Conservation (phyloP, 2,113 vertebrate genomes). For the Thunnus maccoyii region DNA sequence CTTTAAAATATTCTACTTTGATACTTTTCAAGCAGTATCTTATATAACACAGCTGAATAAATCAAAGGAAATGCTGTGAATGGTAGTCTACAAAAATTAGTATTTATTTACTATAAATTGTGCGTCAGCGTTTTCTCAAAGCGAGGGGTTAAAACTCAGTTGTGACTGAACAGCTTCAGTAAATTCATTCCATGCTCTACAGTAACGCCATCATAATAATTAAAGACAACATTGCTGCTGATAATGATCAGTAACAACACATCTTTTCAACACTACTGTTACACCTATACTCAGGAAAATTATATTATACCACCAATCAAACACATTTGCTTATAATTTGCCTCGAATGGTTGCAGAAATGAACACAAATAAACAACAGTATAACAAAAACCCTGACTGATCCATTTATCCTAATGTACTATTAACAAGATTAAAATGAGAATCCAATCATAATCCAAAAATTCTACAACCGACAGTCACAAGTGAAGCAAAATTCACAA, state of each 20-base stretch:
- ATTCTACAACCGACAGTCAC: slow-evolving; percentile 37
- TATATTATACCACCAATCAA: slow-evolving; percentile 33
- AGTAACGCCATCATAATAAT: slow-evolving; percentile 38
- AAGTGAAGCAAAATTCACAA: slow-evolving; percentile 35
- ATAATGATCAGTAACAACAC: slow-evolving; percentile 49
- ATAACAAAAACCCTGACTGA: slow-evolving; percentile 13
- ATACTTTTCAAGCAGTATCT: background rate
- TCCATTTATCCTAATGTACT: slow-evolving; percentile 41
- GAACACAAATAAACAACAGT: slow-evolving; percentile 27
- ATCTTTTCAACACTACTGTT: slow-evolving; percentile 41
- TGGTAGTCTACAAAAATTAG: slow-evolving; percentile 70
- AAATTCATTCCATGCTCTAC: slow-evolving; percentile 40
- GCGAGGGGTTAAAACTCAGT: slow-evolving; percentile 44
- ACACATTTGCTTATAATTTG: slow-evolving; percentile 48
- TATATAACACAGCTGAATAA: slow-evolving; percentile 14
- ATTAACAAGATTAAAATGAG: slow-evolving; percentile 3
- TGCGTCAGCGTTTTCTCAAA: slow-evolving; percentile 63
- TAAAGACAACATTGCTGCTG: slow-evolving; percentile 41
- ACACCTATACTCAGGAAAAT: slow-evolving; percentile 44
- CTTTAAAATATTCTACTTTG: slow-evolving; percentile 2
- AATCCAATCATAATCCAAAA: slow-evolving; percentile 26
- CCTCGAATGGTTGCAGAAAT: slow-evolving; percentile 25
- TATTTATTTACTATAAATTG: slow-evolving; percentile 79
- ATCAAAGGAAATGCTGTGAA: slow-evolving; percentile 23
- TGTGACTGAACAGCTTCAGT: slow-evolving; percentile 42